phyloP scores from a whole-genome alignment of 2,888 invertebrate genomes.

The Leptinotarsa juncta region DNA sequence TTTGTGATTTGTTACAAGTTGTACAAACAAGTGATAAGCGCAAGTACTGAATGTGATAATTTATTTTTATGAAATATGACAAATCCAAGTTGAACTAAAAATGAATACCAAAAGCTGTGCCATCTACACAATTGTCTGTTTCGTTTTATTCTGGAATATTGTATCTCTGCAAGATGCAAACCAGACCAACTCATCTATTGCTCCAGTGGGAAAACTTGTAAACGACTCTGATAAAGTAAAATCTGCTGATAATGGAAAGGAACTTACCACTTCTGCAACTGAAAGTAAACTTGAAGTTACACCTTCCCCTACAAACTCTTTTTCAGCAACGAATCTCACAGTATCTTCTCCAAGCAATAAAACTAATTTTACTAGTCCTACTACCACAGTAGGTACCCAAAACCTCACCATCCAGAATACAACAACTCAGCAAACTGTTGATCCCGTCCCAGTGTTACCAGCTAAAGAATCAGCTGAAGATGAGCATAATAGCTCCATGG shows the following conservation, averaged over 20 bases:
- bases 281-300: neutral
- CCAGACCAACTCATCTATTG: conserved; percentile 20
- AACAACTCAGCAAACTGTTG: conserved; percentile 69
- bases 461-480: conserved; percentile 93
- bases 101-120: conserved; percentile 39
- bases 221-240: neutral
- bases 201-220: conserved; percentile 13
- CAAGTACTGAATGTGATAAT: conserved; percentile 1
- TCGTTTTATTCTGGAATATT: conserved; percentile 54
- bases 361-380: neutral
- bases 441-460: conserved; percentile 85
- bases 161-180: conserved; percentile 49
- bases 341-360: conserved; percentile 6
- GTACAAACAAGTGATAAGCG: neutral
- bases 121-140: conserved; percentile 45
- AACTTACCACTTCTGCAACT: conserved; percentile 16
- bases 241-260: neutral
- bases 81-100: conserved; percentile 17
- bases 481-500: conserved; percentile 96
- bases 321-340: neutral
- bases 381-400: conserved; percentile 12
- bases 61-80: conserved; percentile 10
- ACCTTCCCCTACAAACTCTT: neutral
- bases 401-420: conserved; percentile 26
- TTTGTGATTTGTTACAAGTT: neutral